Evolutionary conservation across 2,113 vertebrate genomes (phyloP), one percentile per base, ranked within the genome.

Genomic region (Zapus hudsonius): DNA sequence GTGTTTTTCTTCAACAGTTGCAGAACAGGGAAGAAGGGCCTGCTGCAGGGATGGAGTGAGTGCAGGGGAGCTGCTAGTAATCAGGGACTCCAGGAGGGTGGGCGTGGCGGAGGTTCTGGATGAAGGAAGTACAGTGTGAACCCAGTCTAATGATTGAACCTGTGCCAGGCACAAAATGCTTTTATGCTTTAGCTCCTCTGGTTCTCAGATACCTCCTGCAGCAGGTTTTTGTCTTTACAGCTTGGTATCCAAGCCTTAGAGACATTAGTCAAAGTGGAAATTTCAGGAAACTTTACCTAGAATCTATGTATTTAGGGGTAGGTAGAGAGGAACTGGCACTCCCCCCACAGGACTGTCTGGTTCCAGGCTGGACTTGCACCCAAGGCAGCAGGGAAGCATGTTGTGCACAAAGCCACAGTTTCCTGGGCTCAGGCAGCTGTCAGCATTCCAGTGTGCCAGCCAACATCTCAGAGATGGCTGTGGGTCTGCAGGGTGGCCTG

Each of bases 31-130:
- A 36, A 17, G 52, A 40, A 59, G 40, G 40, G 61, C 63, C 64
- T 67, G 38, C 57, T 0, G 2, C 20, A 27, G n/a, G 38, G 20
- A 17, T 29, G 5, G 22, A 38, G 27, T 47, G 22, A 25, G 0
- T 7, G 4, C 2, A 83, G 38, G 59, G 20, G 19, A n/a, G 61
- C n/a, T 12, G 47, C 78, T 16, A 40, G n/a, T 20, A 57, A 5
- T 17, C 33, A 11, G 38, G 23, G 13, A 1, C 7, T 52, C 73
- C 61, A 40, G 10, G 19, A 7, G 29, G 5, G 13, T 2, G 33
- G 25, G 31, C 36, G 22, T 8, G n/a, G 44, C 61, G 42, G 47
- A 78, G 70, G 40, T 73, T 33, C 80, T 29, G 27, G 73, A n/a
- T 17, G 31, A 29, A 78, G 81, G 52, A 40, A 38, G 44, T 25